A percentile compares a stretch with the other conserved stretches of the same genome.
These are phyloP conservation scores for Mercenaria mercenaria DNA, from an alignment of 1,140 invertebrate species.

Conservation along the genomic window DNA sequence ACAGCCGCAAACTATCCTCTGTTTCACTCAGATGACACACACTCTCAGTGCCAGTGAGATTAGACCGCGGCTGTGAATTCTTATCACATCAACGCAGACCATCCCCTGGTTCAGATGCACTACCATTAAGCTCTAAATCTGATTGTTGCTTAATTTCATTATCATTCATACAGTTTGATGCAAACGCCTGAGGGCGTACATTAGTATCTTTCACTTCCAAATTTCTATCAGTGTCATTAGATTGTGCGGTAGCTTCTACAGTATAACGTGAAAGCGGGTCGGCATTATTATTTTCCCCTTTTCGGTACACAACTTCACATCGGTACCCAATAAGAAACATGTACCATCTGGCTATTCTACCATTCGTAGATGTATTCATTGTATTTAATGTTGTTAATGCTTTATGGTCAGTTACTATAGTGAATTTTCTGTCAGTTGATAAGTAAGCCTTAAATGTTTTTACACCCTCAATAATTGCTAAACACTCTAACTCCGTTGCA, in stretches of 20 bases:
- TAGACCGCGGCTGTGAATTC: neutral
- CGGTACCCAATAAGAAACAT: neutral
- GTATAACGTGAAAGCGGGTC: neutral
- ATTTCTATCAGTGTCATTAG: no score
- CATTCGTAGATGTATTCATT: neutral
- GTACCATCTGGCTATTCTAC: slow-evolving; percentile 2
- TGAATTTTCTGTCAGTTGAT: neutral
- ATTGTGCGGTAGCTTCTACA: neutral
- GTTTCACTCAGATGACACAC: no score
- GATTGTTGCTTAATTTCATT: no score
- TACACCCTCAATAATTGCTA: slow-evolving; percentile 25
- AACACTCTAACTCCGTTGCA: neutral
- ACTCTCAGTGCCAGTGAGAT: no score
- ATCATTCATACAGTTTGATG: no score
- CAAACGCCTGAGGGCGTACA: no score
- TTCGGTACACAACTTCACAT: neutral
- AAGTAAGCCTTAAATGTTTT: slow-evolving; percentile 1
- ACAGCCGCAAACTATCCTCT: no score
- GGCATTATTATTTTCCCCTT: neutral
- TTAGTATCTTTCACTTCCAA: neutral
- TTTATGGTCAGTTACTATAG: slow-evolving; percentile 22
- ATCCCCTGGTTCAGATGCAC: neutral
- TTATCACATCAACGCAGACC: no score
- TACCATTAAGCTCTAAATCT: no score
- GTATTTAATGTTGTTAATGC: neutral